Base-by-base conservation (phyloP, 2,888 invertebrate species). In the Pristionchus entomophagus region DNA sequence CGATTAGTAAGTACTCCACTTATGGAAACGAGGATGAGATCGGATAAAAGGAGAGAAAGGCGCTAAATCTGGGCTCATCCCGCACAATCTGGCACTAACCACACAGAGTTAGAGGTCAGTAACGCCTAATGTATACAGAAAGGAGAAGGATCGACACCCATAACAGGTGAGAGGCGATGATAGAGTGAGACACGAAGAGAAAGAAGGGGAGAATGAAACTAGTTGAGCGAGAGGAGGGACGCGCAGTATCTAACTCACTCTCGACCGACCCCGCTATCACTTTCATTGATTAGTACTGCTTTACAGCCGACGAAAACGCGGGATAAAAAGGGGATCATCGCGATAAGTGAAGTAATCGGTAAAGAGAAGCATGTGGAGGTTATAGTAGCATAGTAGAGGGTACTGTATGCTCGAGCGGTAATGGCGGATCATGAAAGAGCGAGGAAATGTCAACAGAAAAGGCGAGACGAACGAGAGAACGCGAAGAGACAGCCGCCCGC, bases 191-290 rank as follows among this genome's bases (percentile, higher is more conserved):
- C n/a, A n/a, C n/a, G 51, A 19, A 78, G 78, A 51, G 78, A 51
- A 51, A 78, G 78, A 51, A n/a, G 78, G 51, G n/a, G n/a, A n/a
- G n/a, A 78, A 78, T 51, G 78, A 78, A 78, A 78, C 78, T 78
- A 78, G 78, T 78, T 78, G 78, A 78, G 45, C 49, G 51, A 22
- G 29, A 17, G 51, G 41, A 41, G 38, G 41, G 38, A 41, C 69
- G 69, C 41, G 69, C 69, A 73, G 69, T 73, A 73, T 73, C 69
- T 73, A 65, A 65, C 62, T 65, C 62, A 73, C 69, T 73, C 69
- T 73, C 69, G 69, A 41, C 41, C 69, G 41, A n/a, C 22, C 69
- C n/a, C 69, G 69, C 69, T 73, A 73, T 49, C 78, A 78, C 78
- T 78, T 51, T 51, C 78, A 78, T 78, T 78, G 78, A 78, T 78